Percentiles rank a stretch among this genome's conserved stretches.
phyloP scores from a whole-genome alignment of 1,140 invertebrate species.

The Drosophila suzukii region DNA sequence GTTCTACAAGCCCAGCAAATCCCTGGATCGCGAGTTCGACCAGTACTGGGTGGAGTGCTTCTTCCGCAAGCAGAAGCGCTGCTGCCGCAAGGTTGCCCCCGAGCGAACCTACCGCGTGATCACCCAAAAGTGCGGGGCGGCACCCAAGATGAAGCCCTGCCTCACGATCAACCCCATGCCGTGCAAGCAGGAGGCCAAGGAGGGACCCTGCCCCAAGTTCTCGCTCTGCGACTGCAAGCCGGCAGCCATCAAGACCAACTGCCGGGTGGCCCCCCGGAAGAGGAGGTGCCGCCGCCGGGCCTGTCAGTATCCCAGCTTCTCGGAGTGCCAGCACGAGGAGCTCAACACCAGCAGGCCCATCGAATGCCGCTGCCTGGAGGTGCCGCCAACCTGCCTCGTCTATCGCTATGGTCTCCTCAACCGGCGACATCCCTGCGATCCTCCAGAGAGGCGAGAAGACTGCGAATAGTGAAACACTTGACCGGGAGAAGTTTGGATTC shows the following conservation, averaged over 20 bases:
- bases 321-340: slow-evolving; percentile 30
- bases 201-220: slow-evolving; percentile 5
- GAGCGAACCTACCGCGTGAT: slow-evolving; percentile 1
- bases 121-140: neutral
- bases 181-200: neutral
- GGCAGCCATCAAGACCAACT: neutral
- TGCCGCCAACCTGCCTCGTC: neutral
- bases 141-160: neutral
- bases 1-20: slow-evolving; percentile 12
- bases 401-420: neutral
- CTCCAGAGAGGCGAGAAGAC: accelerated
- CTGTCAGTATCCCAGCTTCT: slow-evolving; percentile 50
- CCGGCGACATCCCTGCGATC: neutral
- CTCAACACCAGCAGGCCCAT: neutral
- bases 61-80: slow-evolving; percentile 12
- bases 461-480: neutral
- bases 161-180: neutral
- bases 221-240: slow-evolving; percentile 22
- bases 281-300: slow-evolving; percentile 5
- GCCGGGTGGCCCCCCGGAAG: neutral
- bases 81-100: slow-evolving; percentile 8
- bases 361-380: slow-evolving; percentile 34
- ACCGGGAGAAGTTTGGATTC: neutral
- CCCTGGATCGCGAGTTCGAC: slow-evolving; percentile 25
- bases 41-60: slow-evolving; percentile 45